These are phyloP conservation scores for Ennomos erosarius DNA, from an alignment of 2,888 invertebrate species.

Conservation along the genomic window DNA sequence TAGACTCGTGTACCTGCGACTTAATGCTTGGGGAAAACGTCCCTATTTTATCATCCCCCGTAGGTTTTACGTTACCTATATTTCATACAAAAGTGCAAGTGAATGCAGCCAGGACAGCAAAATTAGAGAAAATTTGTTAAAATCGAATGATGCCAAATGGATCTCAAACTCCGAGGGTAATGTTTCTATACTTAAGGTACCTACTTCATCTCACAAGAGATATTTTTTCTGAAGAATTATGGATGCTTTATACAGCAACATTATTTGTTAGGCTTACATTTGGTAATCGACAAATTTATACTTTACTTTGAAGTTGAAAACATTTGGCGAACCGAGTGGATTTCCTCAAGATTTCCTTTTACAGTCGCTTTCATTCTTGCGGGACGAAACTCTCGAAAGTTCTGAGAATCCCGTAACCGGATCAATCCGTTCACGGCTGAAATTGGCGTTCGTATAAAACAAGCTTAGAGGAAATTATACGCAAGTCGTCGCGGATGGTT, in stretches of 20 bases:
- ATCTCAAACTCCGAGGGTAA: constrained; percentile 6
- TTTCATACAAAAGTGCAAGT: constrained; percentile 19
- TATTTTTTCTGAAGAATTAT: constrained; percentile 10
- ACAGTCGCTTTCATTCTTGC: constrained; percentile 33
- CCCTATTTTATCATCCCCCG: constrained; percentile 20
- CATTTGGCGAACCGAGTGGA: constrained; percentile 34
- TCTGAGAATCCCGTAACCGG: constrained; percentile 55
- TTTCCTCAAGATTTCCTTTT: constrained; percentile 37
- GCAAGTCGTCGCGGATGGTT: constrained; percentile 61
- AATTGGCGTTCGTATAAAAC: constrained; percentile 70
- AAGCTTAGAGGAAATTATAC: constrained; percentile 72
- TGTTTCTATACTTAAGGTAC: too few relatives aligned
- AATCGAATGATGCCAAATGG: constrained; percentile 18
- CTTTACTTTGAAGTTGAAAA: constrained; percentile 24
- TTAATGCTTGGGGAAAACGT: constrained; percentile 27
- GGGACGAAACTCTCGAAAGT: constrained; percentile 35
- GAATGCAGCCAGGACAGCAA: constrained; percentile 18
- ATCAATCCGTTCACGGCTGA: constrained; percentile 66
- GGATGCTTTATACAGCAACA: constrained; percentile 11
- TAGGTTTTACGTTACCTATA: constrained; percentile 16
- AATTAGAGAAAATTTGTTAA: constrained; percentile 29
- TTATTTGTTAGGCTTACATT: constrained; percentile 2
- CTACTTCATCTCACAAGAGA: constrained; percentile 16
- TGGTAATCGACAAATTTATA: constrained; percentile 13
- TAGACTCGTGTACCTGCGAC: constrained; percentile 45